Evolutionary conservation across 2,797 vertebrate species (phyloP).

Genomic region (Premnoplex brunnescens): DNA sequence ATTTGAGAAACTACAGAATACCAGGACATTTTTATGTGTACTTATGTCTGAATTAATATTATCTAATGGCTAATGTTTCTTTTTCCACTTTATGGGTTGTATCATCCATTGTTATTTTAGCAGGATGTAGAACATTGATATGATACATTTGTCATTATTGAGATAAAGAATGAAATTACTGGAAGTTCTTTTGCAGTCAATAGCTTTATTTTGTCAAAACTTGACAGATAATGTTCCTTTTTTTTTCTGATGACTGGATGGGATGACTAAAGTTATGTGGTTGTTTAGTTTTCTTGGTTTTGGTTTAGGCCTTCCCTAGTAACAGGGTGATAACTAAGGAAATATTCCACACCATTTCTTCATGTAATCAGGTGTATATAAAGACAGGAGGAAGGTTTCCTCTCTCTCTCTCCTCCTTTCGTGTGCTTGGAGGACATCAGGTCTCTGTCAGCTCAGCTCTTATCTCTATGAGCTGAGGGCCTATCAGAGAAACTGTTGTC

Average conservation of each 20-base stretch:
- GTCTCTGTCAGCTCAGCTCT: too few relatives aligned
- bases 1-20: not conserved
- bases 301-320: too few relatives aligned
- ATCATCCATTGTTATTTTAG: not conserved
- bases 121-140: not conserved
- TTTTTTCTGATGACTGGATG: not conserved
- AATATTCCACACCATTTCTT: too few relatives aligned
- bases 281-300: too few relatives aligned
- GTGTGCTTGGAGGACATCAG: too few relatives aligned
- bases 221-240: not conserved
- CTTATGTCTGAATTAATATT: not conserved
- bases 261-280: not conserved
- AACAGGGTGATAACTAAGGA: too few relatives aligned
- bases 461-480: too few relatives aligned
- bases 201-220: not conserved
- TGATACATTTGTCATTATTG: not conserved
- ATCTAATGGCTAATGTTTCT: not conserved
- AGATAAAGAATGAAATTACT: not conserved
- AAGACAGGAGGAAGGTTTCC: too few relatives aligned
- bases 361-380: too few relatives aligned
- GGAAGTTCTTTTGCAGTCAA: not conserved
- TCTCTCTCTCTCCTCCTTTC: too few relatives aligned
- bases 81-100: not conserved
- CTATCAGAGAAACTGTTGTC: too few relatives aligned
- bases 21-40: not conserved